Conservation (phyloP, 2,113 vertebrate genomes). For the Mixornis gularis region DNA sequence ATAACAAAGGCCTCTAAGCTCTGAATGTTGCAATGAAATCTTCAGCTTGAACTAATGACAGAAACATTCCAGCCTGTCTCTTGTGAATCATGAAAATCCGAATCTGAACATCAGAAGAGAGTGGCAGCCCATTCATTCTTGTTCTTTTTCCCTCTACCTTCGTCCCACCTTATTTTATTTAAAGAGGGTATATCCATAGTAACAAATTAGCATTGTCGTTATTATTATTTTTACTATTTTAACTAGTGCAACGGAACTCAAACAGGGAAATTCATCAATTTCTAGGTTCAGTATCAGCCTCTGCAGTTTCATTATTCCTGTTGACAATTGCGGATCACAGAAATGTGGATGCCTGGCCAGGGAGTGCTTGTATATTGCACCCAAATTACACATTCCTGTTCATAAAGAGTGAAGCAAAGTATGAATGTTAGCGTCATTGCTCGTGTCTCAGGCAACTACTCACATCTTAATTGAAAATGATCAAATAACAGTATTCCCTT, state of each 20-base stretch:
- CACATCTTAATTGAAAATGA: slow-evolving; percentile 72
- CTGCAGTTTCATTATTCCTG: slow-evolving; percentile 72
- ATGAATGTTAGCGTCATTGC: slow-evolving; percentile 64
- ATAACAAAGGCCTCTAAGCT: slow-evolving; percentile 48
- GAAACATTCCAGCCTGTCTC: not conserved
- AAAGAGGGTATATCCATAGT: slow-evolving; percentile 38
- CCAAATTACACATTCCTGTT: slow-evolving; percentile 74
- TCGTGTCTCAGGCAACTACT: slow-evolving; percentile 72
- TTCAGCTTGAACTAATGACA: slow-evolving; percentile 49
- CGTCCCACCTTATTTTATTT: slow-evolving; percentile 8
- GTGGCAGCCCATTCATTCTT: not conserved
- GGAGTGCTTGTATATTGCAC: slow-evolving; percentile 71
- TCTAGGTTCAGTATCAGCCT: slow-evolving; percentile 49
- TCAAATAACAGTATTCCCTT: slow-evolving; percentile 67
- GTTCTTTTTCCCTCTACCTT: not conserved
- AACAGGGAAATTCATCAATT: slow-evolving; percentile 42
- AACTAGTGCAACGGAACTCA: not conserved
- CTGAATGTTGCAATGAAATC: slow-evolving; percentile 18
- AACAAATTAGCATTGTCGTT: not conserved
- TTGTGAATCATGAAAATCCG: not conserved
- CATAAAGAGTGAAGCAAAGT: slow-evolving; percentile 65
- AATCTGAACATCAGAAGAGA: not conserved
- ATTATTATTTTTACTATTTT: slow-evolving; percentile 23
- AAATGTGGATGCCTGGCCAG: slow-evolving; percentile 62
- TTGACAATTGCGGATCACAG: slow-evolving; percentile 68